Evolutionary conservation across 2,888 invertebrate species (phyloP), one percentile per base, ranked within the genome.

Genomic region (Cephus spinipes): DNA sequence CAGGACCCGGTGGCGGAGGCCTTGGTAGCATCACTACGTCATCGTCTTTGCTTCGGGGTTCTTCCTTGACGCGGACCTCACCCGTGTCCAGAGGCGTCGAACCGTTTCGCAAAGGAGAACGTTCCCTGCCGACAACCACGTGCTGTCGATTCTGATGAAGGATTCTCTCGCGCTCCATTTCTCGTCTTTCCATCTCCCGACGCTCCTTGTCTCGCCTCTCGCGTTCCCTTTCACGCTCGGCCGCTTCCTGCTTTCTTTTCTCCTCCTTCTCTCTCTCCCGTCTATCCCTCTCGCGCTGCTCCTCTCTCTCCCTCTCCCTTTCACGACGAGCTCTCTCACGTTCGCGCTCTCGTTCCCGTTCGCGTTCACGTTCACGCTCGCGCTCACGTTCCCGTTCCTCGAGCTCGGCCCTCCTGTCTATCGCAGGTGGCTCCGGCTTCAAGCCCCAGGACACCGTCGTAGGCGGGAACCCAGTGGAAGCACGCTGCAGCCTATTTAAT

Each of bases 101-200:
- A 11, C 96, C 96, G 89, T 95, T 96, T 36, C 97, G 93, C 77
- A 96, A 92, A 6, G 97, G 97, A 11, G 97, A 97, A 76, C 97
- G 93, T 82, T 95, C 95, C 6, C 95, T 90, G 81, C 87, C 85
- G 32, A 89, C 86, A 6, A 87, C 84, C 11, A 88, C 85, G 73
- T 90, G 90, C 36, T 90, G 90, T 32, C 87, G 86, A 23, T 85
- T 86, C 34, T 89, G 90, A 71, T 85, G 85, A 30, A 83, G 79
- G 11, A 77, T 76, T 69, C 79, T 15, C 73, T 73, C 78, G 77
- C 81, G 80, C 82, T 93, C 93, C 83, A 93, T 91, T 79, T 94
- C 94, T 36, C 93, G 88, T 87, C 93, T 92, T 87, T 95, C 95
- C 80, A 88, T 94, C 92, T 90, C 95, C 0, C 91, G 77, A 81